A percentile compares a stretch with the other conserved stretches of the same genome.
These are phyloP conservation scores for Pangasius sanitwongsei DNA, from an alignment of 2,797 vertebrate genomes.

Conservation along the genomic window DNA sequence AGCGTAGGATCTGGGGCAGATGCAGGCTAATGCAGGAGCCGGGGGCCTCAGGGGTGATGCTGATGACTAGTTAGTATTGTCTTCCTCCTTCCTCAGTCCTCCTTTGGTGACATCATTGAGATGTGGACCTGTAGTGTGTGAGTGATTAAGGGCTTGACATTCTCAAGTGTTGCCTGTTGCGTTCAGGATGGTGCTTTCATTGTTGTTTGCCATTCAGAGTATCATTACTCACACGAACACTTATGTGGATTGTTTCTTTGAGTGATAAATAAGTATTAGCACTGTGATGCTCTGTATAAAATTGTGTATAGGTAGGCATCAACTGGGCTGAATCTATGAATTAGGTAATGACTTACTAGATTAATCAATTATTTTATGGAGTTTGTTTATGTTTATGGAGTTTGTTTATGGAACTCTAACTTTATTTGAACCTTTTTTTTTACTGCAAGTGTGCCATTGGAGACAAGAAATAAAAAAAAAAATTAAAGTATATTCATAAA, in stretches of 20 bases:
- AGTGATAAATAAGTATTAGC: neutral
- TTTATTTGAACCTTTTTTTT: neutral
- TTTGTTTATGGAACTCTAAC: neutral
- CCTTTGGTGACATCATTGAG: neutral
- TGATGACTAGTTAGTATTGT: neutral
- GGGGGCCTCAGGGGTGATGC: neutral
- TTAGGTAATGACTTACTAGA: neutral
- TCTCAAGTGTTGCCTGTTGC: neutral
- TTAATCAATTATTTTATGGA: neutral
- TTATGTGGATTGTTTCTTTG: neutral
- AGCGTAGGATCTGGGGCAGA: constrained; percentile 24
- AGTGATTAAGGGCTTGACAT: neutral
- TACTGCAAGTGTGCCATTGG: neutral
- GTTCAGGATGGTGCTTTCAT: neutral
- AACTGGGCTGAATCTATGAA: neutral
- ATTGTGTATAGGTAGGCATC: neutral
- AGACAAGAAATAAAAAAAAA: neutral
- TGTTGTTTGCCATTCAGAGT: neutral
- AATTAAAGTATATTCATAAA: neutral
- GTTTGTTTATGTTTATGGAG: neutral
- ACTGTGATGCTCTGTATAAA: neutral
- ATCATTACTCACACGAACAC: neutral
- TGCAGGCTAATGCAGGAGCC: neutral
- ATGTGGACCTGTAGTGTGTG: neutral
- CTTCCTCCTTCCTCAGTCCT: neutral